Evolutionary conservation across 2,113 vertebrate species (phyloP).

Genomic region (Psittacula cyanocephala): DNA sequence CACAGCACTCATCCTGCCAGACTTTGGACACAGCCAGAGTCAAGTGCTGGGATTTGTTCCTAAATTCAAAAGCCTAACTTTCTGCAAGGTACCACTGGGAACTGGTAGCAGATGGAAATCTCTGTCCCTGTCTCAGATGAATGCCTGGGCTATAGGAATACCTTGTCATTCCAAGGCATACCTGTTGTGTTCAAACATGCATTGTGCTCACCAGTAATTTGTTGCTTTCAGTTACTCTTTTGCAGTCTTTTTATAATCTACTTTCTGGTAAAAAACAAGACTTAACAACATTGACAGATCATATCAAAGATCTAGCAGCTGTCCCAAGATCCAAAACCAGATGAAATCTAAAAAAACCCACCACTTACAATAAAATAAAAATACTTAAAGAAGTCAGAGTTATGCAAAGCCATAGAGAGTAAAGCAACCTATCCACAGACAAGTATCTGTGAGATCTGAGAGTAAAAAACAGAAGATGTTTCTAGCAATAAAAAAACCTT

Average conservation of each 20-base stretch:
- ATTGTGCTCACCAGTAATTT: rapidly evolving
- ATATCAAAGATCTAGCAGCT: neutral
- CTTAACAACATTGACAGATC: neutral
- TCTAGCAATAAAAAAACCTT: neutral
- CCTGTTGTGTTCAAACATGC: neutral
- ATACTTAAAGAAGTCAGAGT: neutral
- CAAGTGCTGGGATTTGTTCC: neutral
- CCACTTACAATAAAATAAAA: neutral
- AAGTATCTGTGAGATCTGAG: neutral
- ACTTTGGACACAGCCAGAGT: neutral
- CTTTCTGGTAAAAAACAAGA: neutral
- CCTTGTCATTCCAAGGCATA: neutral
- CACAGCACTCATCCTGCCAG: neutral
- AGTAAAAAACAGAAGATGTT: neutral
- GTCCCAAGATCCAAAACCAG: neutral
- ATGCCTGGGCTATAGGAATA: neutral
- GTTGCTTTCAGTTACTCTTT: neutral
- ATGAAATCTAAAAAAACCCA: neutral
- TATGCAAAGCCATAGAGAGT: neutral
- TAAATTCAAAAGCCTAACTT: neutral
- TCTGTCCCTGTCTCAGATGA: neutral
- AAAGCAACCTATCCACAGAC: neutral
- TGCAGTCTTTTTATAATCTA: neutral
- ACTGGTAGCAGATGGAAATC: neutral
- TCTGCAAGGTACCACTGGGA: neutral